These are phyloP conservation scores for Pelmatolapia mariae DNA, from an alignment of 2,113 vertebrate species.

Conservation along the genomic window DNA sequence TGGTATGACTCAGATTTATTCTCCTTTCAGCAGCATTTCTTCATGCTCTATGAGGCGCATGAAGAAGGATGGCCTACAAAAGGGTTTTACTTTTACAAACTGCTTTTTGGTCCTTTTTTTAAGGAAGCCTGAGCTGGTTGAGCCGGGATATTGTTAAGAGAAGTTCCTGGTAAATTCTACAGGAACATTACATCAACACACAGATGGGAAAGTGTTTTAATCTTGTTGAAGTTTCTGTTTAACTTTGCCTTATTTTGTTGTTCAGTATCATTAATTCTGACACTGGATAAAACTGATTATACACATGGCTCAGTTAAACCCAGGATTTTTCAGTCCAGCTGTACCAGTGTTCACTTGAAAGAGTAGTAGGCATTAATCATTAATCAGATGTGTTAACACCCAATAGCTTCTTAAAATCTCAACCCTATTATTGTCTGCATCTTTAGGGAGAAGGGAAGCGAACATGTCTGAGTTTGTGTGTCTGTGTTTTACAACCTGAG, in stretches of 20 bases:
- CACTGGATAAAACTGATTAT: background rate
- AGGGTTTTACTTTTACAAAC: background rate
- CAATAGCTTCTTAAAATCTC: background rate
- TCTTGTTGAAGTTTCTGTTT: background rate
- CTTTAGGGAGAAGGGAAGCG: background rate
- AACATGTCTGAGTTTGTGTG: background rate
- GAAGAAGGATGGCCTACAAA: background rate
- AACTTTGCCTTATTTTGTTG: background rate
- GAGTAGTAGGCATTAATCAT: background rate
- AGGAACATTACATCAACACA: background rate
- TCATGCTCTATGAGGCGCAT: background rate
- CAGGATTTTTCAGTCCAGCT: background rate
- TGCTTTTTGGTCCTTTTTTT: background rate
- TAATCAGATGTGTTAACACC: background rate
- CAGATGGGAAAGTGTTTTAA: background rate
- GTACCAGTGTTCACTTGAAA: background rate
- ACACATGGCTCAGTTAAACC: background rate
- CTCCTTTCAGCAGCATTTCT: background rate
- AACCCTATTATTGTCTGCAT: background rate
- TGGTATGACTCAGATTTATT: background rate
- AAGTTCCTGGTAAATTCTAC: background rate
- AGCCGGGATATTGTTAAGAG: background rate
- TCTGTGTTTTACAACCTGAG: slow-evolving; percentile 15
- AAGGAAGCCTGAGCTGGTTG: background rate
- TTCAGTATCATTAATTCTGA: background rate